phyloP scores from a whole-genome alignment of 2,888 invertebrate genomes.

The Altica lythri region DNA sequence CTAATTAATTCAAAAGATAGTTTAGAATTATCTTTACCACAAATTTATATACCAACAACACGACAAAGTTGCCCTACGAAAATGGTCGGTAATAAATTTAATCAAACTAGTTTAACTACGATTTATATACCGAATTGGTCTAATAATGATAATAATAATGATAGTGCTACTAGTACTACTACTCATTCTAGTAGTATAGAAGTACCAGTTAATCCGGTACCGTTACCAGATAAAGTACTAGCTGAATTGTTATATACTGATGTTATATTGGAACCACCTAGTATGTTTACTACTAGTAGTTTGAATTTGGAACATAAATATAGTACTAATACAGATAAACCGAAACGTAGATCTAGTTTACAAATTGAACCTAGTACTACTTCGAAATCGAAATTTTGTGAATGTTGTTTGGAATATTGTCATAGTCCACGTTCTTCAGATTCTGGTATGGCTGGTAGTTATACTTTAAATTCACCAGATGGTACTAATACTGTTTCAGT shows the following conservation, averaged over 20 bases:
- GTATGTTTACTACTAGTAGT: constrained; percentile 59
- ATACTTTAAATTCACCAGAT: constrained; percentile 74
- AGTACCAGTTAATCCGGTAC: constrained; percentile 58
- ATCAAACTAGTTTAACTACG: constrained; percentile 60
- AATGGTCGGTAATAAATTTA: constrained; percentile 65
- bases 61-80: constrained; percentile 72
- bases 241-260: constrained; percentile 63
- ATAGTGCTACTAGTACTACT: constrained; percentile 47
- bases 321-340: constrained; percentile 67
- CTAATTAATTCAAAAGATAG: constrained; percentile 68
- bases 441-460: constrained; percentile 86
- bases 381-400: constrained; percentile 42
- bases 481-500: constrained; percentile 54
- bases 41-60: constrained; percentile 52
- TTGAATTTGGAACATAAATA: constrained; percentile 53
- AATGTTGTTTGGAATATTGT: constrained; percentile 55
- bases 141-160: constrained; percentile 54
- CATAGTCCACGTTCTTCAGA: constrained; percentile 77
- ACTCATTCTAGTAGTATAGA: constrained; percentile 65
- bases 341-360: constrained; percentile 53
- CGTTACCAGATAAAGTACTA: constrained; percentile 61
- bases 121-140: constrained; percentile 63
- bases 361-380: constrained; percentile 43
- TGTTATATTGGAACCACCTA: constrained; percentile 62
- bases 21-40: constrained; percentile 57